Evolutionary conservation across 2,888 invertebrate genomes (phyloP).

Genomic region (Polymixis lichenea): DNA sequence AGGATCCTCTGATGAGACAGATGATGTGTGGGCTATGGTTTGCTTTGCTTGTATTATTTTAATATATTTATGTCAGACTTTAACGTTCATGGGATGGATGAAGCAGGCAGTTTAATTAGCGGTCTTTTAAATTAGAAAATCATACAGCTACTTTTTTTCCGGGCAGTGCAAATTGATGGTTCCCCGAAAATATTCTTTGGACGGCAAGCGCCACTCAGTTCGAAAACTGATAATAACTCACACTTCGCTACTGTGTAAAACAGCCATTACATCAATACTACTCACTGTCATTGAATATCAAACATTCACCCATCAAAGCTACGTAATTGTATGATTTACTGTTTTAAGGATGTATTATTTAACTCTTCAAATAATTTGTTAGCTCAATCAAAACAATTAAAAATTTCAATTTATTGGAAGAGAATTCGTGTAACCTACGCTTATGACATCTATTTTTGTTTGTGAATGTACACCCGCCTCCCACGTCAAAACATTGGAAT

Average conservation of each 20-base stretch:
- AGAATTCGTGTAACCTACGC: constrained; percentile 7
- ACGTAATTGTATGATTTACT: neutral
- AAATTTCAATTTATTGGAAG: neutral
- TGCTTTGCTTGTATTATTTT: too few relatives aligned
- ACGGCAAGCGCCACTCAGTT: neutral
- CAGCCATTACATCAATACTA: neutral
- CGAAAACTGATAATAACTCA: neutral
- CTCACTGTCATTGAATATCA: too few relatives aligned
- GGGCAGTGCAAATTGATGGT: too few relatives aligned
- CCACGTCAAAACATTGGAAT: constrained; percentile 85
- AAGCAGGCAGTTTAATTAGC: too few relatives aligned
- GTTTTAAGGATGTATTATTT: neutral
- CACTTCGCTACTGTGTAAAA: neutral
- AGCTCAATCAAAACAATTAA: neutral
- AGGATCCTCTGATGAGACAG: too few relatives aligned
- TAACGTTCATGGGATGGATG: too few relatives aligned
- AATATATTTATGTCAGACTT: too few relatives aligned
- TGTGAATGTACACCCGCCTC: constrained; percentile 49
- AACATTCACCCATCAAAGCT: too few relatives aligned
- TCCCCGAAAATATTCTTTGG: too few relatives aligned
- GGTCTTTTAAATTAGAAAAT: too few relatives aligned
- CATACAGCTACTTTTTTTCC: too few relatives aligned
- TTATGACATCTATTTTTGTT: constrained; percentile 40
- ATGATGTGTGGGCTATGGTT: too few relatives aligned
- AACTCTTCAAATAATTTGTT: neutral